phyloP scores from a whole-genome alignment of 2,797 vertebrate genomes.

The Sebastes matsubarae region DNA sequence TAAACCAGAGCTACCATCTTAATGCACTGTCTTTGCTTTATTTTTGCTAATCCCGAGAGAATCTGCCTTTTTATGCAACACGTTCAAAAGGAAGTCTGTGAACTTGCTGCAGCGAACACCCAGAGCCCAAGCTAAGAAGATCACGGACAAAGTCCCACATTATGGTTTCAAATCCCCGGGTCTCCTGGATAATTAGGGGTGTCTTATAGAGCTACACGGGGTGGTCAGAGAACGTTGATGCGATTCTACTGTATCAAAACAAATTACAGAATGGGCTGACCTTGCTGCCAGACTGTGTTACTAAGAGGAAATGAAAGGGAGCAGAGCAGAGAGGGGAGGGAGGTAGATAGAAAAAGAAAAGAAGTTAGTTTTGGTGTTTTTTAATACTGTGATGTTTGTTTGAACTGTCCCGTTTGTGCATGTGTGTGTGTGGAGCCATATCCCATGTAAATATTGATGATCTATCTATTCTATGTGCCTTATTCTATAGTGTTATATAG shows the following conservation, averaged over 20 bases:
- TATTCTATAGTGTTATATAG: constrained; percentile 23
- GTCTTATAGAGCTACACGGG: not conserved
- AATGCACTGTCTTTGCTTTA: not conserved
- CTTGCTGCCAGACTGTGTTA: constrained; percentile 11
- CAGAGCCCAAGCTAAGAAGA: not conserved
- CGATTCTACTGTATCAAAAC: constrained; percentile 52
- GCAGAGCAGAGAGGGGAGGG: not conserved
- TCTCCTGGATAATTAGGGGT: not conserved
- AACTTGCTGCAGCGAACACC: not conserved
- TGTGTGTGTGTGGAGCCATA: constrained; percentile 56
- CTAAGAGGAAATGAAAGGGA: constrained; percentile 19
- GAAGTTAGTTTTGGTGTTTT: constrained; percentile 19
- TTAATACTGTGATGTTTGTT: constrained; percentile 70
- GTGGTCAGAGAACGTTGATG: constrained; percentile 26
- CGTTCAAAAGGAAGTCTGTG: not conserved
- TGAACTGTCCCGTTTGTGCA: constrained; percentile 23
- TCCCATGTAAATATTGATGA: constrained; percentile 60
- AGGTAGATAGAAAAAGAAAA: not conserved
- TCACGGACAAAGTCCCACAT: not conserved
- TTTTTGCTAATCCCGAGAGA: not conserved
- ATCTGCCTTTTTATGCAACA: not conserved
- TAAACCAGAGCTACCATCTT: not conserved
- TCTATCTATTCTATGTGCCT: constrained; percentile 36
- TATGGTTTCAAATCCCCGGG: not conserved
- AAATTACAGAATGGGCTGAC: constrained; percentile 5